Evolutionary conservation across 2,888 invertebrate species (phyloP).

Genomic region (Junonia oenone): DNA sequence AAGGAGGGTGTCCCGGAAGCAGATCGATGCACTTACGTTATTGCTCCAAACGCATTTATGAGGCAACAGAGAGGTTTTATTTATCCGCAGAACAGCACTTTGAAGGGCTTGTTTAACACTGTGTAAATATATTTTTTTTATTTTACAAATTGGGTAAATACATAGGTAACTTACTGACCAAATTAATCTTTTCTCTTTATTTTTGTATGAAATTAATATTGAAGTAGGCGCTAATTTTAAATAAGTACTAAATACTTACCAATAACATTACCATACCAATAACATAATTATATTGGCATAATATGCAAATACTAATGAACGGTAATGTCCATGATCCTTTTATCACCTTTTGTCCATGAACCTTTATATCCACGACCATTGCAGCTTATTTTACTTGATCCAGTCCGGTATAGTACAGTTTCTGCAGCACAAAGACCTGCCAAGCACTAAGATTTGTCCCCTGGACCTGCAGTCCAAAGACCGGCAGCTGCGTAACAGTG

Average conservation of each 20-base stretch:
- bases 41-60: constrained; percentile 63
- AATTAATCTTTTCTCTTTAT: too few relatives aligned
- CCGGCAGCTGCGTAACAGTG: constrained; percentile 85
- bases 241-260: too few relatives aligned
- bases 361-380: constrained; percentile 38
- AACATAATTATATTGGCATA: too few relatives aligned
- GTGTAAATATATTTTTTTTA: too few relatives aligned
- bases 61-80: constrained; percentile 85
- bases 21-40: constrained; percentile 73
- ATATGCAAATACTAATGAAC: too few relatives aligned
- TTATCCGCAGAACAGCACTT: constrained; percentile 81
- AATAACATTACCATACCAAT: too few relatives aligned
- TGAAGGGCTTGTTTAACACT: constrained; percentile 82
- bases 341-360: too few relatives aligned
- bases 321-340: too few relatives aligned
- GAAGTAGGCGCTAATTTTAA: too few relatives aligned
- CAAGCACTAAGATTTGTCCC: constrained; percentile 89
- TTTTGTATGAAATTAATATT: too few relatives aligned
- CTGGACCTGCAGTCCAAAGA: constrained; percentile 89
- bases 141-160: too few relatives aligned
- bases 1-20: constrained; percentile 77
- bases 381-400: constrained; percentile 83
- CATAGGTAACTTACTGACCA: too few relatives aligned
- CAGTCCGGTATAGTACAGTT: constrained; percentile 88
- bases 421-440: constrained; percentile 81